Evolutionary conservation across 2,113 vertebrate species (phyloP).

Genomic region (Grammomys surdaster): DNA sequence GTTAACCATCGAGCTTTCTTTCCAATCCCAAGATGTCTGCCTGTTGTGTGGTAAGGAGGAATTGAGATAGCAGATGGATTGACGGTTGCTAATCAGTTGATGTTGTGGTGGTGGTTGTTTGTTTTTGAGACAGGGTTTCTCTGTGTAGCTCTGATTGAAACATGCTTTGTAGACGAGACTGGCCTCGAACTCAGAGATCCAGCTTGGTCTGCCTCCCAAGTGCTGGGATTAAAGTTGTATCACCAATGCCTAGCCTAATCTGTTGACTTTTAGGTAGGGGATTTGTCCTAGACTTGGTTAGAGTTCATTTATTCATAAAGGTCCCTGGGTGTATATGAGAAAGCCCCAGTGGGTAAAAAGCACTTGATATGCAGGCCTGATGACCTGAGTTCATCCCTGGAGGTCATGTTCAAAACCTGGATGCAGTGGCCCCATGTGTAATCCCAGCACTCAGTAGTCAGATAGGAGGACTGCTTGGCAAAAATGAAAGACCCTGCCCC

Average conservation of each 20-base stretch:
- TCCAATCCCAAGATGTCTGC: neutral
- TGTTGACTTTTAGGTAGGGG: slow-evolving; percentile 5
- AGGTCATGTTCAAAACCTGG: neutral
- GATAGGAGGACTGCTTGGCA: neutral
- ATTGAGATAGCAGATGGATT: neutral
- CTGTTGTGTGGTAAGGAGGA: neutral
- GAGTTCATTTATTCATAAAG: neutral
- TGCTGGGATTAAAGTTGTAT: too few relatives aligned
- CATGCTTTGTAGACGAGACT: too few relatives aligned
- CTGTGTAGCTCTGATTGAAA: too few relatives aligned
- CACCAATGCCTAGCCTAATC: too few relatives aligned
- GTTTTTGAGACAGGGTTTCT: too few relatives aligned
- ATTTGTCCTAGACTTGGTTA: neutral
- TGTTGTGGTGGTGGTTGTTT: too few relatives aligned
- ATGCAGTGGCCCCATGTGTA: neutral
- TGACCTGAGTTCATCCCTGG: neutral
- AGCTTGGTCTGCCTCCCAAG: too few relatives aligned
- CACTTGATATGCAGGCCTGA: neutral
- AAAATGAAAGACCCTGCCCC: neutral
- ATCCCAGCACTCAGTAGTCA: neutral
- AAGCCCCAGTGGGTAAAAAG: neutral
- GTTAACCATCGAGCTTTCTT: neutral
- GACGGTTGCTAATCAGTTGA: neutral
- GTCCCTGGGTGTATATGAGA: neutral
- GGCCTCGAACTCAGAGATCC: too few relatives aligned